These are phyloP conservation scores for Chanos chanos DNA, from an alignment of 2,797 vertebrate genomes.

Conservation along the genomic window DNA sequence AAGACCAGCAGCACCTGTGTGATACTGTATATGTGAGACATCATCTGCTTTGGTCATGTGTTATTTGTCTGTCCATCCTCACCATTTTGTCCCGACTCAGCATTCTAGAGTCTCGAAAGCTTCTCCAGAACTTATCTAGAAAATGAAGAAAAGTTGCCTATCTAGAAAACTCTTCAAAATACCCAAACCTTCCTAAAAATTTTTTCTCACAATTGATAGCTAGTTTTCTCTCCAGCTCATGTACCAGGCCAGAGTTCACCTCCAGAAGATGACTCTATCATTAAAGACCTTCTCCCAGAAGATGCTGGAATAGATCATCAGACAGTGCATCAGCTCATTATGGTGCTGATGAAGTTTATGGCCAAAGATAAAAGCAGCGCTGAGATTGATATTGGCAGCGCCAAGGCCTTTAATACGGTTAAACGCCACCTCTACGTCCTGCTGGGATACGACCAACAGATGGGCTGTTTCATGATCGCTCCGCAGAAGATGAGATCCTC, in stretches of 20 bases:
- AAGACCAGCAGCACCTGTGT: too few relatives aligned
- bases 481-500: conserved; percentile 98
- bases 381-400: conserved; percentile 91
- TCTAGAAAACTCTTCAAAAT: too few relatives aligned
- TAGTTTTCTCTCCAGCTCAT: conserved; percentile 62
- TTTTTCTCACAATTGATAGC: too few relatives aligned
- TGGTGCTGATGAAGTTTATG: conserved; percentile 99
- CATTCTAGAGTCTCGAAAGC: too few relatives aligned
- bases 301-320: conserved; percentile 96
- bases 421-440: conserved; percentile 94
- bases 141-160: too few relatives aligned
- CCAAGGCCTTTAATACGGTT: conserved; percentile 98
- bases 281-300: conserved; percentile 92
- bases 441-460: conserved; percentile 95
- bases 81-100: too few relatives aligned
- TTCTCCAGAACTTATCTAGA: too few relatives aligned
- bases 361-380: conserved; percentile 95
- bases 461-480: conserved; percentile 98
- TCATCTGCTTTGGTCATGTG: too few relatives aligned
- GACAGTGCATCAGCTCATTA: conserved; percentile 97
- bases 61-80: too few relatives aligned
- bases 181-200: conserved; percentile 39
- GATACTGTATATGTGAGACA: too few relatives aligned
- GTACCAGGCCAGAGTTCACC: conserved; percentile 79
- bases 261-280: conserved; percentile 85